Base-by-base conservation (phyloP, 2,113 vertebrate genomes). In the Sinocyclocheilus anophthalmus region DNA sequence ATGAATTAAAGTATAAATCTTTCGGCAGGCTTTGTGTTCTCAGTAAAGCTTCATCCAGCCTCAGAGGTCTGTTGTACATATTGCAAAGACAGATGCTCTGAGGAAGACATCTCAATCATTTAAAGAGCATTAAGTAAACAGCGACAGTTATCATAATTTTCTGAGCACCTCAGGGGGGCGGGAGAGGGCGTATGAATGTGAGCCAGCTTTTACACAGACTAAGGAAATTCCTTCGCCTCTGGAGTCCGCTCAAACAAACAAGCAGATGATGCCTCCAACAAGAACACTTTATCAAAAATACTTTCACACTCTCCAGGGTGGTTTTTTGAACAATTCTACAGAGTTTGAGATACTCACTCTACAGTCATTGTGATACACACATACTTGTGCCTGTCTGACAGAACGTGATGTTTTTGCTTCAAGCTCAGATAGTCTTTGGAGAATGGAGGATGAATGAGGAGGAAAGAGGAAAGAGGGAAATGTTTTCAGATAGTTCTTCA, bases 201-300 rank as follows among this genome's bases (percentile, higher is more conserved):
- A 73, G 13, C 5, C 3, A 59, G 20, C 55, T 42, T 37, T 84
- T 30, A 37, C 14, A 81, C 26, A 77, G 85, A 65, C n/a, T 24
- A 75, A 88, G 37, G 76, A 86, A 53, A 75, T 55, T 72, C 76
- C 67, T 20, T 67, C 53, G 67, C 67, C 69, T 48, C 55, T 80
- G 57, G 37, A 86, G 67, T 39, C 70, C 9, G 24, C 50, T 81
- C 57, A 86, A 84, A 86, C 42, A 84, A 76, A 63, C 81, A 76
- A 81, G 33, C 61, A 65, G 82, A 72, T 39, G 82, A 73, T 73
- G 67, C 26, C 30, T 55, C 45, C 65, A 73, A 57, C 26, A 83
- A 55, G 20, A 83, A 72, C 24, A 26, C 48, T 67, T 83, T 86
- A 78, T 78, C 63, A 75, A 73, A 83, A 69, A 73, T 79, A 69